Evolutionary conservation across 2,888 invertebrate species (phyloP), one percentile per base, ranked within the genome.

Genomic region (Icerya purchasi): DNA sequence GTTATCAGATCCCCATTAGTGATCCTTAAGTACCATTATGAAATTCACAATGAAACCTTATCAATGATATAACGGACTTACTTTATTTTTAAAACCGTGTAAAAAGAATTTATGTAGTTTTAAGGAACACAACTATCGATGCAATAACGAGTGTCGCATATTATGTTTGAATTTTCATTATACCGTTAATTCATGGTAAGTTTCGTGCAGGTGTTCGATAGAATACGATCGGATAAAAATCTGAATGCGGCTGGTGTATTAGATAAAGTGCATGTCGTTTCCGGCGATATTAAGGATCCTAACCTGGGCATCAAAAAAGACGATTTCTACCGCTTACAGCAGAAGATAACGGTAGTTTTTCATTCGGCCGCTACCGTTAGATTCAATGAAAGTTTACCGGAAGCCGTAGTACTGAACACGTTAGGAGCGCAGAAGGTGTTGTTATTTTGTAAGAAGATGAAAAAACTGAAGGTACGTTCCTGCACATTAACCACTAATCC

Each of bases 301-400:
- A 67, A 66, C 18, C 65, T 73, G 53, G 73, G 73, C 0, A 64
- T 71, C 19, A 66, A 65, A 22, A 64, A 66, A 1, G 68, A 70
- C 19, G 71, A 73, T 59, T 73, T 74, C 61, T 63, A 67, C 21
- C 64, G 69, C 18, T 66, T 71, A 3, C 62, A 62, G 5, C 68
- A 73, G 5, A 70, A 74, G 24, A 74, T 78, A 20, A 68, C 74
- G 50, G 70, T 79, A 50, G 77, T 80, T 14, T 78, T 80, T 67
- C 79, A 80, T 67, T 76, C 77, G 56, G 80, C 80, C 1, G 80
- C 80, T 22, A 79, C 79, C 1, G 76, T 80, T 57, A 71, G 75
- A 63, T 80, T 80, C 67, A 77, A 79, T 67, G 79, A 80, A 66
- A 74, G 72, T 3, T 71, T 80, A 23, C 72, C 73, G 70, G 68